Evolutionary conservation across 2,113 vertebrate genomes (phyloP).

Genomic region (Sceloporus tristichus): DNA sequence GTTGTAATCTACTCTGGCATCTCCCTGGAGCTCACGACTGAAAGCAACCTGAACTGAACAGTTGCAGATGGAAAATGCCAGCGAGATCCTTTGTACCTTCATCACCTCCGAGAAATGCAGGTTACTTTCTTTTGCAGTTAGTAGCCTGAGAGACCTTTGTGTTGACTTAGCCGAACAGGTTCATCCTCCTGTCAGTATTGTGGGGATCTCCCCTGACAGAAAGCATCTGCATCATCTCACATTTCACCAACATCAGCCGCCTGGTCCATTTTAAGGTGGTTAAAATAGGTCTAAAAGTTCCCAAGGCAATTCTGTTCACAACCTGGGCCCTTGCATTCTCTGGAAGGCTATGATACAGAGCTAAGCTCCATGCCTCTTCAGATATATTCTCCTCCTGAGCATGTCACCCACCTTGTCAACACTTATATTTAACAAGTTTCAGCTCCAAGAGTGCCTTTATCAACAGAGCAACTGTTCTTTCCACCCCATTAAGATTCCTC

Average conservation of each 20-base stretch:
- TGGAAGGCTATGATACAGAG: conserved; percentile 44
- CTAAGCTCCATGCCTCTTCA: conserved; percentile 55
- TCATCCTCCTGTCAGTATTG: background rate
- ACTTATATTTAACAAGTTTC: conserved; percentile 38
- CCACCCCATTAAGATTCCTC: conserved; percentile 16
- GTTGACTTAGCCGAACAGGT: background rate
- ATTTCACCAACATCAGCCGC: conserved; percentile 16
- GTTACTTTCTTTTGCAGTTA: background rate
- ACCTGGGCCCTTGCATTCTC: conserved; percentile 37
- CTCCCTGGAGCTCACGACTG: background rate
- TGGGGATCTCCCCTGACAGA: conserved; percentile 35
- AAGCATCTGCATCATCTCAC: conserved; percentile 48
- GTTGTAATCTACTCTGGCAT: background rate
- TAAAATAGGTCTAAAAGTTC: conserved; percentile 45
- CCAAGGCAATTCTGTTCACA: conserved; percentile 52
- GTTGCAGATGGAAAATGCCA: background rate
- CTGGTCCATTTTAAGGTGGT: background rate
- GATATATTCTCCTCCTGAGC: conserved; percentile 50
- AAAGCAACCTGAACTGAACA: background rate
- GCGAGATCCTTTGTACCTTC: background rate
- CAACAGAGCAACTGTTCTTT: conserved; percentile 22
- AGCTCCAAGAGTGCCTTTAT: conserved; percentile 42
- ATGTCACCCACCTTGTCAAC: conserved; percentile 54
- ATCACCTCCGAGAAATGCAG: background rate
- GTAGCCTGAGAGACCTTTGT: conserved; percentile 20